phyloP scores from a whole-genome alignment of 1,140 invertebrate genomes.

The Leptestheria dahalacensis region DNA sequence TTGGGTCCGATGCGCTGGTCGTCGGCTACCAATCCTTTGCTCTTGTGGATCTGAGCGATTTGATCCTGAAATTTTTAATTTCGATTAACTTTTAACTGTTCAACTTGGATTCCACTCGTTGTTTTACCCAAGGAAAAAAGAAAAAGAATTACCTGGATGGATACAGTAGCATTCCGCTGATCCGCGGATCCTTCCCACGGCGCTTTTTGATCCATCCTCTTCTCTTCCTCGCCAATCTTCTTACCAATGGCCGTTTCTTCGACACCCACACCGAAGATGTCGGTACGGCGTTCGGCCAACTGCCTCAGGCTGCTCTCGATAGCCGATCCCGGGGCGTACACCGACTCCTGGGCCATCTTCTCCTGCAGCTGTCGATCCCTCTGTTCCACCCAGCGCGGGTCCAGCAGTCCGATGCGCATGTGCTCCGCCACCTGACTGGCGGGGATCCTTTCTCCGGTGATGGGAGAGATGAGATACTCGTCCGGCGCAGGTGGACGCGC shows the following conservation, averaged over 20 bases:
- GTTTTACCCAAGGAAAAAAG: not conserved
- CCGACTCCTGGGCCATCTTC: constrained; percentile 60
- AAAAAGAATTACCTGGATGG: not conserved
- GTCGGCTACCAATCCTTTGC: constrained; percentile 81
- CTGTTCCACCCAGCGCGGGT: constrained; percentile 96
- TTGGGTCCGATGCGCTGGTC: constrained; percentile 81
- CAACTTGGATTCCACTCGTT: constrained; percentile 26
- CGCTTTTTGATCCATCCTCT: constrained; percentile 68
- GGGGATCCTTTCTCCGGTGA: constrained; percentile 93
- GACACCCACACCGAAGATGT: constrained; percentile 97
- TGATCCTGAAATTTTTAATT: constrained; percentile 60
- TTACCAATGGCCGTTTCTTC: constrained; percentile 98
- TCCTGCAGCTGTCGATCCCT: constrained; percentile 73
- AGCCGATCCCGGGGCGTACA: constrained; percentile 71
- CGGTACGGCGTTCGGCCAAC: constrained; percentile 92
- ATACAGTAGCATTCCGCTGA: not conserved
- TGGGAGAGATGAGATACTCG: constrained; percentile 91
- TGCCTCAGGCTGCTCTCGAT: constrained; percentile 92
- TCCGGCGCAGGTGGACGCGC: constrained; percentile 46
- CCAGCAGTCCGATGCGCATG: constrained; percentile 89
- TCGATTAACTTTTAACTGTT: constrained; percentile 71
- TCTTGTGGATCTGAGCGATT: constrained; percentile 89
- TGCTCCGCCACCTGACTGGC: constrained; percentile 95
- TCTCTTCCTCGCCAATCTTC: constrained; percentile 94
- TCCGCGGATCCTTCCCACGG: constrained; percentile 75